phyloP scores from a whole-genome alignment of 64 coral and sea anemone species.

The Stichodactyla mertensii region DNA sequence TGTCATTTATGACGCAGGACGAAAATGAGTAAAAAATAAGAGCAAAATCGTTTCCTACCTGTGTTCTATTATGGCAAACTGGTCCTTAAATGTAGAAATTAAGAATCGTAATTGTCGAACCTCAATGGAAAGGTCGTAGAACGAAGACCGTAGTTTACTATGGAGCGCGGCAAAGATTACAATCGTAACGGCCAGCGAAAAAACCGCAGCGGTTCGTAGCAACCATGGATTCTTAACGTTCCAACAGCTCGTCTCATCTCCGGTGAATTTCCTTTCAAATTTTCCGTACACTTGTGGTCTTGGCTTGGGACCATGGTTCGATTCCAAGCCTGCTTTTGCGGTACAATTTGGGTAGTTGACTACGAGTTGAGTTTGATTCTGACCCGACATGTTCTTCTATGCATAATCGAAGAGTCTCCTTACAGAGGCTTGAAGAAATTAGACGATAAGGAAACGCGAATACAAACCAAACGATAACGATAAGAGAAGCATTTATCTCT shows the following conservation, averaged over 20 bases:
- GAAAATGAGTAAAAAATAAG: background rate
- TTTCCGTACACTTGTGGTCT: background rate
- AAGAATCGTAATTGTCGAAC: background rate
- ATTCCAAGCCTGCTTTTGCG: background rate
- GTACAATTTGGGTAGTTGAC: background rate
- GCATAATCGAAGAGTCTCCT: background rate
- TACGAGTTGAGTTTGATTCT: background rate
- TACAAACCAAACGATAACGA: background rate
- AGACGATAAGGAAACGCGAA: background rate
- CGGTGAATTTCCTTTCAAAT: background rate
- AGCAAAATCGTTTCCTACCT: background rate
- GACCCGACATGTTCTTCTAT: background rate
- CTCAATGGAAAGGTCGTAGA: background rate
- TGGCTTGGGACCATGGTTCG: background rate
- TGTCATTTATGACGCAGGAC: background rate
- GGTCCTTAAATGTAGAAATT: background rate
- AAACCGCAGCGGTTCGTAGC: background rate
- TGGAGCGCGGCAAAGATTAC: background rate
- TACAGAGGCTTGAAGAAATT: background rate
- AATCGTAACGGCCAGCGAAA: background rate
- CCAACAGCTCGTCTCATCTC: background rate
- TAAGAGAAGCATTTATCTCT: background rate
- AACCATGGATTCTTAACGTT: slow-evolving; percentile 13
- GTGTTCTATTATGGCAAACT: background rate
- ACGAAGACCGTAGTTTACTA: background rate